These are phyloP conservation scores for Pantherophis alleghaniensis DNA, from an alignment of 2,797 vertebrate species.

Conservation along the genomic window DNA sequence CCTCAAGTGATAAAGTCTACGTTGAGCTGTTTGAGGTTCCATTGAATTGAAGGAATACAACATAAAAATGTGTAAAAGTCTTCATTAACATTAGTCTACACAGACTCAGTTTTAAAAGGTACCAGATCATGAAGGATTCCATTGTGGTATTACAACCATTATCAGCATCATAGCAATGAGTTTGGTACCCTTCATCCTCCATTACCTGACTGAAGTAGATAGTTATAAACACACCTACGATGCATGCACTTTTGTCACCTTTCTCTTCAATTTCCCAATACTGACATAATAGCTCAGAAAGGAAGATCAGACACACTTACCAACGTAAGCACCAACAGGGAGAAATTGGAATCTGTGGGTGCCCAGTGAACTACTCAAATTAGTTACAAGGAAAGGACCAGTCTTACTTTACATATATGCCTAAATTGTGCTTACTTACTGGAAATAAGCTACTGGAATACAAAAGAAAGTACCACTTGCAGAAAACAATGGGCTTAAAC, in stretches of 20 bases:
- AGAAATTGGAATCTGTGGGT: not conserved
- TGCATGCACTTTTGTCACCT: not conserved
- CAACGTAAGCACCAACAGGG: not conserved
- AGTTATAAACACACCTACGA: not conserved
- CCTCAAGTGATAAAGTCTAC: not conserved
- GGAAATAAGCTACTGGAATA: not conserved
- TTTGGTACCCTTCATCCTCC: not conserved
- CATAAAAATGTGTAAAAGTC: constrained; percentile 30
- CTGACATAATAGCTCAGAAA: not conserved
- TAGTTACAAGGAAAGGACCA: not conserved
- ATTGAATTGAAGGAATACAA: not conserved
- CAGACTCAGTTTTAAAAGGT: constrained; percentile 53
- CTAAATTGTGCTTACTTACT: not conserved
- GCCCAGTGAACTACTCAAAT: not conserved
- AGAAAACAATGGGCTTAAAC: not conserved
- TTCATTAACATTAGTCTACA: not conserved
- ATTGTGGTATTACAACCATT: not conserved
- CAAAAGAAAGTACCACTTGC: not conserved
- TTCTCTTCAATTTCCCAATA: not conserved
- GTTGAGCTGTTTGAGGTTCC: not conserved
- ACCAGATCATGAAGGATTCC: constrained; percentile 31
- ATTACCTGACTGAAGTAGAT: not conserved
- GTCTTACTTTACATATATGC: not conserved
- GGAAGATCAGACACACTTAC: not conserved
- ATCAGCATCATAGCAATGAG: not conserved